Evolutionary conservation across 2,888 invertebrate species (phyloP).

Genomic region (Orthonevra nobilis): DNA sequence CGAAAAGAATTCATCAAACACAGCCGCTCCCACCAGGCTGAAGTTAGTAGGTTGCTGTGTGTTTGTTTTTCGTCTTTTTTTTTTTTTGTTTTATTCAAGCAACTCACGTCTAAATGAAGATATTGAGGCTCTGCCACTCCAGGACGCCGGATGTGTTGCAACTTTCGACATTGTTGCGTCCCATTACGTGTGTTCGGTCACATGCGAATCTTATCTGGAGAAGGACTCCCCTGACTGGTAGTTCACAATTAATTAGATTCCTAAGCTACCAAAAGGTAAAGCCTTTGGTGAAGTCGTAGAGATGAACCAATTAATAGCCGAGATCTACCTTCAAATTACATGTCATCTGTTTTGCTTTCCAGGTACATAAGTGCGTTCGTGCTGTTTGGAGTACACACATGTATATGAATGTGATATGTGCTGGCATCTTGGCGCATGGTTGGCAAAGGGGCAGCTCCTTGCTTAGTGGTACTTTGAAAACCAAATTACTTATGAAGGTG

Average conservation of each 20-base stretch:
- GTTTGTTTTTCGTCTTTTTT: no score
- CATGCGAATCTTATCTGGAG: no score
- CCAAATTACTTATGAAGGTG: no score
- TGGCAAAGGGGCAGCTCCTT: slow-evolving; percentile 4
- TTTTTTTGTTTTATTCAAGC: no score
- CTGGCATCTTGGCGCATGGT: no score
- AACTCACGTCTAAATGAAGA: no score
- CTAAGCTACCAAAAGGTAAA: slow-evolving; percentile 60
- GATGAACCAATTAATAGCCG: slow-evolving; percentile 68
- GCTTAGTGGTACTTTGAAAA: no score
- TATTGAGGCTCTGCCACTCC: no score
- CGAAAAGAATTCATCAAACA: slow-evolving; percentile 42
- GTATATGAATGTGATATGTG: no score
- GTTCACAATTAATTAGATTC: slow-evolving; percentile 68
- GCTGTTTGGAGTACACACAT: slow-evolving; percentile 39
- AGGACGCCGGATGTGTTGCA: no score
- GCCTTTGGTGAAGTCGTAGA: slow-evolving; percentile 57
- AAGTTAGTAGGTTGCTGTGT: no score
- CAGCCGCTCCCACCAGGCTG: slow-evolving; percentile 22
- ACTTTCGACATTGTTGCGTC: not conserved
- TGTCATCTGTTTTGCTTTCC: slow-evolving; percentile 63
- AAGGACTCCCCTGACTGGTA: no score
- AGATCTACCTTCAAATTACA: slow-evolving; percentile 69
- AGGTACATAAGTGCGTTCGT: slow-evolving; percentile 55
- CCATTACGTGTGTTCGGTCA: slow-evolving; percentile 11